phyloP scores from a whole-genome alignment of 2,888 invertebrate species.

The Leptinotarsa tumamoca region DNA sequence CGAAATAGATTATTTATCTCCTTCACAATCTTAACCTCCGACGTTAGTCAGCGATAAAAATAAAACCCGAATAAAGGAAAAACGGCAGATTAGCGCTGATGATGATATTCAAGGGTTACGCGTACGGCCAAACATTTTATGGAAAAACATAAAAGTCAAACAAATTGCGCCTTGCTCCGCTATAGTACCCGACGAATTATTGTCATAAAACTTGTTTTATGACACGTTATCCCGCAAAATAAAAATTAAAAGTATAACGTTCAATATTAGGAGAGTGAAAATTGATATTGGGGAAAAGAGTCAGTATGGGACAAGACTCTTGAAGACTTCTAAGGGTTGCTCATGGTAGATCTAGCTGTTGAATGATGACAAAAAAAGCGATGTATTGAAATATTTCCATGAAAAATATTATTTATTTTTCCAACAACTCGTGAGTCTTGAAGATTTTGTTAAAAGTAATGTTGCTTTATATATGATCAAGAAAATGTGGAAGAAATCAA shows the following conservation, averaged over 20 bases:
- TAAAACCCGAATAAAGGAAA: slow-evolving; percentile 16
- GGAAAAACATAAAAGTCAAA: slow-evolving; percentile 13
- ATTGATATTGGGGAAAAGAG: background rate
- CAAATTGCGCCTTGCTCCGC: slow-evolving; percentile 10
- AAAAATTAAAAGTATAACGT: background rate
- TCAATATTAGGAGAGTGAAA: background rate
- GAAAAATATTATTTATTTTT: too few species aligned
- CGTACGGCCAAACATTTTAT: slow-evolving; percentile 19
- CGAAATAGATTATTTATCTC: slow-evolving; percentile 4
- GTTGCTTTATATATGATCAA: too few species aligned
- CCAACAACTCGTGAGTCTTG: too few species aligned
- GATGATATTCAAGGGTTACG: slow-evolving; percentile 16
- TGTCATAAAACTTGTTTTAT: slow-evolving; percentile 13
- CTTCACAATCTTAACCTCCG: slow-evolving; percentile 8
- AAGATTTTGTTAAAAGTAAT: too few species aligned
- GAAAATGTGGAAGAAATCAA: too few species aligned
- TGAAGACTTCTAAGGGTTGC: too few species aligned
- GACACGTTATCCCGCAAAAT: slow-evolving; percentile 10
- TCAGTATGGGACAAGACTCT: too few species aligned
- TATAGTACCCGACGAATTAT: slow-evolving; percentile 4
- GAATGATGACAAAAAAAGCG: too few species aligned
- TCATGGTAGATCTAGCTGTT: too few species aligned
- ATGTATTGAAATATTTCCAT: too few species aligned
- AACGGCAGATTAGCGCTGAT: slow-evolving; percentile 19
- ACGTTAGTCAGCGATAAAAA: slow-evolving; percentile 12